These are phyloP conservation scores for Dugesia japonica DNA, from an alignment of 2,888 invertebrate species.

Conservation along the genomic window DNA sequence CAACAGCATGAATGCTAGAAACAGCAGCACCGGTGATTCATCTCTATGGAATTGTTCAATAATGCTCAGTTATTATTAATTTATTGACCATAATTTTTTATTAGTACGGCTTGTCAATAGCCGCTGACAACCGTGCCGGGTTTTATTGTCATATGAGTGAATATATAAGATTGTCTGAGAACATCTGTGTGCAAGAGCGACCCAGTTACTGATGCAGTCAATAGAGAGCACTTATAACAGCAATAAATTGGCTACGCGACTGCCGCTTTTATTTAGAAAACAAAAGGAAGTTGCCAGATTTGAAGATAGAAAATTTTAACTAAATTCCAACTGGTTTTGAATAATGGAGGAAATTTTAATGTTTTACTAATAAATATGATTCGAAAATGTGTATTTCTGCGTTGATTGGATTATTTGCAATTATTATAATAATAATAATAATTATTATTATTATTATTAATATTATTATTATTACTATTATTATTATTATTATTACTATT, in stretches of 20 bases:
- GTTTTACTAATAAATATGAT: too few relatives aligned
- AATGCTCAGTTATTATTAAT: neutral
- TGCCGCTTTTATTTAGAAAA: neutral
- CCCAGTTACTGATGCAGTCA: neutral
- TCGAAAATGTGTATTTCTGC: too few relatives aligned
- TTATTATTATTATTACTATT: too few relatives aligned
- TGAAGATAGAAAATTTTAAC: neutral
- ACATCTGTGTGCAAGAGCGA: neutral
- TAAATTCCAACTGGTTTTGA: neutral
- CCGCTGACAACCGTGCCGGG: slow-evolving; percentile 9
- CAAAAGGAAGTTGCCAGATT: neutral
- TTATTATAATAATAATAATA: too few relatives aligned
- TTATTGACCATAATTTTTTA: slow-evolving; percentile 6
- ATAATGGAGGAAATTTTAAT: too few relatives aligned
- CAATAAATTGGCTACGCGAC: neutral
- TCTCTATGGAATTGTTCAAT: slow-evolving; percentile 16
- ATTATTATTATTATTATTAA: too few relatives aligned
- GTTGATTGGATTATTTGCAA: too few relatives aligned
- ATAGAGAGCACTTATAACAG: neutral
- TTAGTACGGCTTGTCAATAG: neutral
- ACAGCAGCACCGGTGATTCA: neutral
- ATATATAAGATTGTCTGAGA: neutral
- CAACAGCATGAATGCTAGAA: too few relatives aligned
- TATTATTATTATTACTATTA: too few relatives aligned
- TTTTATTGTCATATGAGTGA: neutral